Base-by-base conservation (phyloP, 2,113 vertebrate species). In the Illadopsis cleaveri region DNA sequence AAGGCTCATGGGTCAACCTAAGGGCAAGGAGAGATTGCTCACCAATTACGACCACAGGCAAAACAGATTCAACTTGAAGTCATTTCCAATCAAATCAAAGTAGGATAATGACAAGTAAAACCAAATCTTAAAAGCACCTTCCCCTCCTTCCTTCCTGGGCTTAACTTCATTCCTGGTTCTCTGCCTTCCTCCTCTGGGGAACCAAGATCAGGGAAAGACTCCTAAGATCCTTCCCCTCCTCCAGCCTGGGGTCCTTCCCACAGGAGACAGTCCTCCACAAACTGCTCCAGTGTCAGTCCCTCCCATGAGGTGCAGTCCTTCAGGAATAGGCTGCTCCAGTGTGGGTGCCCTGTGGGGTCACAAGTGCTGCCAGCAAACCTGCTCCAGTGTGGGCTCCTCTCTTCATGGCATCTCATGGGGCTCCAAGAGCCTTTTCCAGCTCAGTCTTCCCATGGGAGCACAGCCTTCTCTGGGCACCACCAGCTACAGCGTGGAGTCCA, bases 401-500 rank as follows among this genome's bases (percentile, higher is more conserved):
- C 27, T 54, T 40, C 38, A 33, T 2, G 5, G 11, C 11, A 9
- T 65, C 48, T 65, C 38, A 30, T 6, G 48, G 48, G 33, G 12
- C 15, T 65, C 60, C 38, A 68, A 5, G 30, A 75, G 18, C 30
- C 42, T 48, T 65, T 57, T 84, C 40, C 30, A 48, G 8, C 17
- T 38, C 9, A 47, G 12, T 38, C 8, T 40, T 75, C 42, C 51
- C 42, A 24, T 3, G 1, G 10, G 42, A 81, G 22, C 51, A 69
- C n/a, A 48, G 14, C 15, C 30, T 48, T 28, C 9, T 56, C 31
- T 19, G 12, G 35, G 35, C 50, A 66, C 45, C 30, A 57, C 24
- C 16, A 58, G 10, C 24, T 17, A n/a, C 0, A 0, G 24, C 1
- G 2, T 40, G 24, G 42, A 37, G 42, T n/a, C 50, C 23, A n/a